phyloP scores from a whole-genome alignment of 2,888 invertebrate genomes.

The Sphecodes monilicornis region DNA sequence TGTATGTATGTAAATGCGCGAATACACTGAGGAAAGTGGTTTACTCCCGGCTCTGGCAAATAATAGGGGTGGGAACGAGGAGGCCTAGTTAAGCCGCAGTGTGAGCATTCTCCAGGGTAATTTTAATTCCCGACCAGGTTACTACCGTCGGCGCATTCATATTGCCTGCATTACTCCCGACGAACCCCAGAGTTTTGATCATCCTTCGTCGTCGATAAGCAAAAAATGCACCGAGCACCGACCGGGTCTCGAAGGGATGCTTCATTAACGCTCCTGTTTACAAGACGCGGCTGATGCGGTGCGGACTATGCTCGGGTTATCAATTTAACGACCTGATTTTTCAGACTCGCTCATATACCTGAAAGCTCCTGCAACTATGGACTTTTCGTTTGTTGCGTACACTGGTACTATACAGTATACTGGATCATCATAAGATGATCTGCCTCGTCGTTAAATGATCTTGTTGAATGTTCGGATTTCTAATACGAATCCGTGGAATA shows the following conservation, averaged over 20 bases:
- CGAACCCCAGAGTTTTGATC: constrained; percentile 57
- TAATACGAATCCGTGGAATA: too few species aligned
- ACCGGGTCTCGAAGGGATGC: constrained; percentile 44
- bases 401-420: too few species aligned
- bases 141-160: constrained; percentile 42
- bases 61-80: constrained; percentile 32
- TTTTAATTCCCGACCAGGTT: constrained; percentile 74
- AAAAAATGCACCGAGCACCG: constrained; percentile 58
- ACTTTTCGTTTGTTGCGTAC: background rate
- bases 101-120: constrained; percentile 73
- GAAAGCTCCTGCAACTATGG: background rate
- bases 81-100: constrained; percentile 53
- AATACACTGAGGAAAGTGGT: constrained; percentile 41
- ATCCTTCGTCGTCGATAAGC: constrained; percentile 47
- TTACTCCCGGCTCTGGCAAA: constrained; percentile 30
- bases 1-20: constrained; percentile 17
- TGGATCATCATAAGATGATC: too few species aligned
- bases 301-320: constrained; percentile 58
- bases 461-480: background rate
- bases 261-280: constrained; percentile 68
- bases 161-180: constrained; percentile 22
- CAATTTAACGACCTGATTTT: constrained; percentile 63
- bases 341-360: constrained; percentile 26
- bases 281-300: constrained; percentile 44
- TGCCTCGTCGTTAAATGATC: background rate